phyloP scores from a whole-genome alignment of 2,797 vertebrate genomes.

The Spondyliosoma cantharus region DNA sequence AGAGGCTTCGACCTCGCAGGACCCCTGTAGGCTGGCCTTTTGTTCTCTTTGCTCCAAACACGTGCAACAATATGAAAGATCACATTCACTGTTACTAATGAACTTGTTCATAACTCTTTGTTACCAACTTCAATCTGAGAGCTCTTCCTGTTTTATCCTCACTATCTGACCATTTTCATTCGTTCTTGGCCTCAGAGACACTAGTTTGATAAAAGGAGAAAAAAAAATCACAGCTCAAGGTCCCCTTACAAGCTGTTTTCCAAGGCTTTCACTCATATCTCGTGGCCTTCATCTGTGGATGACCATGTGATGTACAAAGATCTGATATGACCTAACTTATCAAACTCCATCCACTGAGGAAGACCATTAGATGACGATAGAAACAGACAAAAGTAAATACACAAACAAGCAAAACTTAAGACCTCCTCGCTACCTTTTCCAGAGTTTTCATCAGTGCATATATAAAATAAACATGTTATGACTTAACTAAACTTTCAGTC shows the following conservation, averaged over 20 bases:
- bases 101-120: conserved; percentile 3
- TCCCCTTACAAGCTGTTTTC: neutral
- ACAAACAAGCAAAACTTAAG: no score
- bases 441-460: no score
- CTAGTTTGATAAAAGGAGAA: neutral
- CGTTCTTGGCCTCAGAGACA: neutral
- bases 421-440: no score
- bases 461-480: no score
- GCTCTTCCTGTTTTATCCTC: conserved; percentile 15
- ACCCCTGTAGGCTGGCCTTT: conserved; percentile 38
- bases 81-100: neutral
- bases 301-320: neutral
- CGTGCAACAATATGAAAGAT: neutral
- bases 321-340: neutral
- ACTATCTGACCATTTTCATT: conserved; percentile 39
- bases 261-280: neutral
- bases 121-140: conserved; percentile 8
- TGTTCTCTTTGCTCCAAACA: conserved; percentile 19
- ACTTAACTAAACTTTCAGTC: no score
- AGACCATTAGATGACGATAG: neutral
- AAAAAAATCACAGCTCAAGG: neutral
- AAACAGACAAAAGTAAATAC: no score
- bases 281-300: neutral
- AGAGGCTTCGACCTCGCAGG: conserved; percentile 36
- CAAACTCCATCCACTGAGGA: neutral